phyloP scores from a whole-genome alignment of 2,888 invertebrate species.

The Aphrophora alni region DNA sequence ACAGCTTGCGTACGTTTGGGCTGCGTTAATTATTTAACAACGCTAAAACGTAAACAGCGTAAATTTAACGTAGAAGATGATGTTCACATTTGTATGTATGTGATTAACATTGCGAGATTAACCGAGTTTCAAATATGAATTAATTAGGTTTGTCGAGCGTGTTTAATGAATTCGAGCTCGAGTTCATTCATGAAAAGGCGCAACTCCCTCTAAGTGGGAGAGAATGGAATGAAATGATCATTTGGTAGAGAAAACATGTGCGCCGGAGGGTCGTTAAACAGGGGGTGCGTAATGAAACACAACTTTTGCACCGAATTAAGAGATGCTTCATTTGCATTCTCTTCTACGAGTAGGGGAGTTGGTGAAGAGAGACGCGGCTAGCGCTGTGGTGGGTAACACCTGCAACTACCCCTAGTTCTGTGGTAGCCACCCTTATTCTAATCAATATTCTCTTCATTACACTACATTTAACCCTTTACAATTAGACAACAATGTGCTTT shows the following conservation, averaged over 20 bases:
- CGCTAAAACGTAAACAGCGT: too few relatives aligned
- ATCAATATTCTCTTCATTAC: slow-evolving; percentile 9
- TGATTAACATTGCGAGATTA: neutral
- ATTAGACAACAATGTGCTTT: neutral
- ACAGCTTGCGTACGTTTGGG: neutral
- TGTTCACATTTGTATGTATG: neutral
- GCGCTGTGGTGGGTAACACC: slow-evolving; percentile 9
- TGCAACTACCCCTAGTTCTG: slow-evolving; percentile 9
- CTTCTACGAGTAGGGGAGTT: neutral
- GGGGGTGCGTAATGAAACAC: slow-evolving; percentile 39
- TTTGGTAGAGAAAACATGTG: slow-evolving; percentile 33
- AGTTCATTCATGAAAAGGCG: neutral
- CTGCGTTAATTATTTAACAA: too few relatives aligned
- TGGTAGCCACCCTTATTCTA: slow-evolving; percentile 5
- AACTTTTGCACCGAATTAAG: slow-evolving; percentile 44
- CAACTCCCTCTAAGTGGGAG: slow-evolving; percentile 25
- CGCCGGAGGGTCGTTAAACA: slow-evolving; percentile 1
- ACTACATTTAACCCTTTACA: slow-evolving; percentile 6
- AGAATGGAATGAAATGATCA: slow-evolving; percentile 37
- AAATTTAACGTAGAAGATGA: too few relatives aligned
- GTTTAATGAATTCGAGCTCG: neutral
- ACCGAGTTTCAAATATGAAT: slow-evolving; percentile 40
- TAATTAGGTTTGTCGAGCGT: slow-evolving; percentile 31
- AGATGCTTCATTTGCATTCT: slow-evolving; percentile 44
- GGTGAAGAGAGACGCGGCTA: neutral